Evolutionary conservation across 2,888 invertebrate species (phyloP).

Genomic region (Cordilura impudica): DNA sequence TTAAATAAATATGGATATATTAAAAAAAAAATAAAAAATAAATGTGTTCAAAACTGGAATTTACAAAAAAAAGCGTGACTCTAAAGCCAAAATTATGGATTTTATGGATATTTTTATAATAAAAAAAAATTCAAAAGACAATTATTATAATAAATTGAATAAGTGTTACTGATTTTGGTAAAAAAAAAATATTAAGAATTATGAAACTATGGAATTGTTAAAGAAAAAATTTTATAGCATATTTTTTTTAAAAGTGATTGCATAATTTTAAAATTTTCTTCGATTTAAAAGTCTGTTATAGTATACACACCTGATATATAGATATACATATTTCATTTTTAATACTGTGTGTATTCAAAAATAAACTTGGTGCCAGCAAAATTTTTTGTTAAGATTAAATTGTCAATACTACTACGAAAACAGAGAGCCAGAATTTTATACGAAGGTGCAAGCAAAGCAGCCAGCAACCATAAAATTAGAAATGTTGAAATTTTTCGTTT

Average conservation of each 20-base stretch:
- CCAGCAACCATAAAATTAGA: no score
- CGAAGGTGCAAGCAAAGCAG: no score
- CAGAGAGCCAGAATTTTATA: neutral
- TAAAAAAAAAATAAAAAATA: constrained; percentile 12
- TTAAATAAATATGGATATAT: constrained; percentile 9
- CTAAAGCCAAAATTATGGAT: neutral
- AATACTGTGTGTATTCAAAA: constrained; percentile 36
- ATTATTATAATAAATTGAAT: neutral
- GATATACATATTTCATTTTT: constrained; percentile 8
- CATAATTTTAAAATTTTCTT: constrained; percentile 31
- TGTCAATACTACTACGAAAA: neutral
- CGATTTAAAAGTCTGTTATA: constrained; percentile 18
- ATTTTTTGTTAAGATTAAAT: neutral
- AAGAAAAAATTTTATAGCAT: neutral
- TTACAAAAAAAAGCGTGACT: constrained; percentile 20
- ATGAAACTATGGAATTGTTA: neutral
- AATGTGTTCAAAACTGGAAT: constrained; percentile 2
- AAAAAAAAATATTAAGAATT: neutral
- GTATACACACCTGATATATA: constrained; percentile 59
- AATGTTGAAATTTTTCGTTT: no score
- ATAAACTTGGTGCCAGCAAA: constrained; percentile 20
- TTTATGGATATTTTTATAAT: neutral
- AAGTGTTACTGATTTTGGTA: neutral
- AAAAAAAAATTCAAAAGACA: neutral
- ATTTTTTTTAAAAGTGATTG: constrained; percentile 36